Percentiles rank a stretch among this genome's conserved stretches.
phyloP scores from a whole-genome alignment of 1,140 invertebrate genomes.

The Ceratoteleas bidentatus region DNA sequence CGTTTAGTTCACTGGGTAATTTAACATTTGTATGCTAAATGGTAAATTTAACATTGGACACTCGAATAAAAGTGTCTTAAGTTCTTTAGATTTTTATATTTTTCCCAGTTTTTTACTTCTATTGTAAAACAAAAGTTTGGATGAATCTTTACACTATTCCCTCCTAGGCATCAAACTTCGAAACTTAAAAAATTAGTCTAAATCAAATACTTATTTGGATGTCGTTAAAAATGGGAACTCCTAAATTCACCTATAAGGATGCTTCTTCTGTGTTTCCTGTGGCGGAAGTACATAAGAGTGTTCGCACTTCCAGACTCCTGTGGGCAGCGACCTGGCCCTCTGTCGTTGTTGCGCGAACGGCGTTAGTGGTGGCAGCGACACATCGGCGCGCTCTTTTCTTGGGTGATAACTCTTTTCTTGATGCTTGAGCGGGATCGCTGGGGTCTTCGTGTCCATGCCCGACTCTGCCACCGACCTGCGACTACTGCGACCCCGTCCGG shows the following conservation, averaged over 20 bases:
- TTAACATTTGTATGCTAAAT: no score
- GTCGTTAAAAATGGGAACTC: no score
- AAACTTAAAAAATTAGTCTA: no score
- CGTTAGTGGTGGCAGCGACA: slow-evolving; percentile 77
- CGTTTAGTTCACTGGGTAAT: no score
- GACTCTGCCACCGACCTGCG: slow-evolving; percentile 68
- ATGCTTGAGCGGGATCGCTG: slow-evolving; percentile 75
- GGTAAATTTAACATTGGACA: no score
- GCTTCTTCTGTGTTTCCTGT: slow-evolving; percentile 68
- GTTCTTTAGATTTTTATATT: no score
- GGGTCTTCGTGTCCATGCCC: slow-evolving; percentile 81
- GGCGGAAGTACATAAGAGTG: slow-evolving; percentile 59
- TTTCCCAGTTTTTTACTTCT: no score
- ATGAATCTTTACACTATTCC: no score
- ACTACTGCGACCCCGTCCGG: slow-evolving; percentile 62
- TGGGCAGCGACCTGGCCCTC: slow-evolving; percentile 65
- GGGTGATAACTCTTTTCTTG: slow-evolving; percentile 65
- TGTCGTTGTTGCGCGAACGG: slow-evolving; percentile 69
- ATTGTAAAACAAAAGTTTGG: no score
- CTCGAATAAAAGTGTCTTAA: no score
- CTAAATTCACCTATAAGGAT: slow-evolving; percentile 78
- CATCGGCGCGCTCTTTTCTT: slow-evolving; percentile 70
- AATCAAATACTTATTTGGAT: no score
- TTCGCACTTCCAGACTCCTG: slow-evolving; percentile 69
- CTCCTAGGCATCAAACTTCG: no score